phyloP scores from a whole-genome alignment of 2,888 invertebrate genomes.

The Liodrosophila aerea region DNA sequence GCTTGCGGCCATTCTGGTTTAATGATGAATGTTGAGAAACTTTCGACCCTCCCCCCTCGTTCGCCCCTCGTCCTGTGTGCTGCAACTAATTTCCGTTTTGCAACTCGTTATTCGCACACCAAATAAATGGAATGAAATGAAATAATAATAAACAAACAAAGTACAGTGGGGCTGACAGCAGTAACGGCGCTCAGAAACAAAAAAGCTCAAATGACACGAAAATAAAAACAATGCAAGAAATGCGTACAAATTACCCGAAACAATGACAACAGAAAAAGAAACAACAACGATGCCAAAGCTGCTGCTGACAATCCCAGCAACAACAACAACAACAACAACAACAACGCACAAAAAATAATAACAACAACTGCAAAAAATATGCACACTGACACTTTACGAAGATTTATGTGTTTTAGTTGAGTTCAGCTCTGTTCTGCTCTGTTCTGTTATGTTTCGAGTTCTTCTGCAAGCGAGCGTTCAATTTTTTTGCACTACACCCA shows the following conservation, averaged over 20 bases:
- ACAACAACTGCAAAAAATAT: constrained; percentile 57
- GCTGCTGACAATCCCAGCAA: constrained; percentile 61
- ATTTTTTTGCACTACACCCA: constrained; percentile 40
- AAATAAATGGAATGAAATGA: constrained; percentile 59
- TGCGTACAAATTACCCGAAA: constrained; percentile 72
- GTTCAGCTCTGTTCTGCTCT: constrained; percentile 41
- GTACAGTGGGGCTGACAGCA: constrained; percentile 35
- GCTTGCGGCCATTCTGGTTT: constrained; percentile 39
- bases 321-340: constrained; percentile 40
- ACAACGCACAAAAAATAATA: constrained; percentile 37
- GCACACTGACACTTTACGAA: constrained; percentile 75
- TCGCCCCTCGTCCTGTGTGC: constrained; percentile 3
- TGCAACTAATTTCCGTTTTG: constrained; percentile 72
- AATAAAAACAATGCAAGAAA: constrained; percentile 54
- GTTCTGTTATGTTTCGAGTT: constrained; percentile 33
- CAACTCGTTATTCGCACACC: constrained; percentile 58
- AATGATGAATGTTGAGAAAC: constrained; percentile 51
- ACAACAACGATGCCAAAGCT: constrained; percentile 54
- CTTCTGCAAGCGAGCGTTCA: constrained; percentile 49
- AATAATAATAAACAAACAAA: constrained; percentile 59
- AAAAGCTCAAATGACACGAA: too few relatives aligned
- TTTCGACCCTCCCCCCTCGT: constrained; percentile 11
- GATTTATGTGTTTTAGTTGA: constrained; percentile 75
- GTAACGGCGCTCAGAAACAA: constrained; percentile 31
- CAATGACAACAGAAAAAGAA: constrained; percentile 21